phyloP scores from a whole-genome alignment of 2,888 invertebrate species.

The Campopleginae sp. region DNA sequence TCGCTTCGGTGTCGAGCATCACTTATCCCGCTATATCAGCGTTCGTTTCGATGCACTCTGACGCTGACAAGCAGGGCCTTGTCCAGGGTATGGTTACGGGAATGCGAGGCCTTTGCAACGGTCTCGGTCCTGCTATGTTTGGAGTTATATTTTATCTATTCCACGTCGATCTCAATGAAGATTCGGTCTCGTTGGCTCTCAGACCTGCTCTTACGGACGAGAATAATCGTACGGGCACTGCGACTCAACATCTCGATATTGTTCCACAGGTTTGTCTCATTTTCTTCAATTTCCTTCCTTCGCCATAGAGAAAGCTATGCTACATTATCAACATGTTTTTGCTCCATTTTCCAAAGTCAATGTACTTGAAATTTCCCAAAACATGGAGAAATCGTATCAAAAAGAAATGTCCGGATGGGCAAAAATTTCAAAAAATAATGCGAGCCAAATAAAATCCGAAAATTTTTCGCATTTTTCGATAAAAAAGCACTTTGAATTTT shows the following conservation, averaged over 20 bases:
- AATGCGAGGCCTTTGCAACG: constrained; percentile 98
- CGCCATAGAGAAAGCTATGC: too few species aligned
- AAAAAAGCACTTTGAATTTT: too few species aligned
- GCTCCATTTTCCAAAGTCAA: too few species aligned
- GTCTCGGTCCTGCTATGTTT: constrained; percentile 99
- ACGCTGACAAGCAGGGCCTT: constrained; percentile 98
- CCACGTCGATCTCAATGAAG: constrained; percentile 97
- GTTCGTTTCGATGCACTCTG: constrained; percentile 98
- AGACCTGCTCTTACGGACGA: constrained; percentile 83
- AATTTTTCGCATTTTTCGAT: too few species aligned
- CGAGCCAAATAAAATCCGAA: too few species aligned
- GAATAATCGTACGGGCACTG: constrained; percentile 83
- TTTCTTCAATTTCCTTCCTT: too few species aligned
- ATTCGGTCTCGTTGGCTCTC: constrained; percentile 81
- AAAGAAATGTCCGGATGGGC: too few species aligned
- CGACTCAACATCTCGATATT: constrained; percentile 84
- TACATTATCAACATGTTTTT: too few species aligned
- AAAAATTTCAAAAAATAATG: too few species aligned
- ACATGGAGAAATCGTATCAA: too few species aligned
- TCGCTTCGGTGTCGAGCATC: constrained; percentile 97
- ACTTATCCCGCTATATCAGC: constrained; percentile 99
- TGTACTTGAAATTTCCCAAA: too few species aligned
- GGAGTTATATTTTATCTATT: constrained; percentile 99
- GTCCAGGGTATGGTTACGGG: constrained; percentile 99
- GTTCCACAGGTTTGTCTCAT: constrained; percentile 84